Percentiles rank a stretch among this genome's conserved stretches.
Evolutionary conservation across 2,888 invertebrate species (phyloP).

Genomic region (Ophion obscuratus): DNA sequence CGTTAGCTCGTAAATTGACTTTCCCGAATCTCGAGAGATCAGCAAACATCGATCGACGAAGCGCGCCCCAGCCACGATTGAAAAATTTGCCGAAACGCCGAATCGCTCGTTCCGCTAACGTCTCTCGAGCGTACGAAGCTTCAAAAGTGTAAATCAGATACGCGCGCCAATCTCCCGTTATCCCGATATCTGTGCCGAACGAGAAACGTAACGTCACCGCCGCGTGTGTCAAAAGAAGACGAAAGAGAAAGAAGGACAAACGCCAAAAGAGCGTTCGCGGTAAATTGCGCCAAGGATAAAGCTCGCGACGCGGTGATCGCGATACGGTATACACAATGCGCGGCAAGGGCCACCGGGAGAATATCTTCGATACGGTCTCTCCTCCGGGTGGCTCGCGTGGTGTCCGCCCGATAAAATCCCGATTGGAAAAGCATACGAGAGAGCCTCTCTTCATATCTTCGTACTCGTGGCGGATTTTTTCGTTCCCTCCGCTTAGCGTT

Average conservation of each 20-base stretch:
- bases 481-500: constrained; percentile 16
- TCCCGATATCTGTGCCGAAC: background rate
- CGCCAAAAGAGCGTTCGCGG: background rate
- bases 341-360: constrained; percentile 25
- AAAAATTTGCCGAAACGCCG: too few relatives aligned
- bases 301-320: constrained; percentile 9
- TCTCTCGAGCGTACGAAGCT: too few relatives aligned
- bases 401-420: constrained; percentile 53
- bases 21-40: too few relatives aligned
- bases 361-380: constrained; percentile 31
- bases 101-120: too few relatives aligned
- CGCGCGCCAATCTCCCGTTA: background rate
- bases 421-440: constrained; percentile 36
- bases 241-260: constrained; percentile 1
- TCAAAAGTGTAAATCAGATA: too few relatives aligned
- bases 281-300: constrained; percentile 23
- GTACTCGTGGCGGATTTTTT: constrained; percentile 18
- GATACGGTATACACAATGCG: constrained; percentile 12
- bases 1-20: too few relatives aligned
- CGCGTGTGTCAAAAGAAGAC: constrained; percentile 1
- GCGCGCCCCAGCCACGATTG: too few relatives aligned
- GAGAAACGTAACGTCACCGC: constrained; percentile 12
- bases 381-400: constrained; percentile 2
- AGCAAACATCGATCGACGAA: too few relatives aligned
- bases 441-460: constrained; percentile 47